A percentile compares a stretch with the other conserved stretches of the same genome.
phyloP scores from a whole-genome alignment of 2,888 invertebrate genomes.

The Invenusta paracnida region DNA sequence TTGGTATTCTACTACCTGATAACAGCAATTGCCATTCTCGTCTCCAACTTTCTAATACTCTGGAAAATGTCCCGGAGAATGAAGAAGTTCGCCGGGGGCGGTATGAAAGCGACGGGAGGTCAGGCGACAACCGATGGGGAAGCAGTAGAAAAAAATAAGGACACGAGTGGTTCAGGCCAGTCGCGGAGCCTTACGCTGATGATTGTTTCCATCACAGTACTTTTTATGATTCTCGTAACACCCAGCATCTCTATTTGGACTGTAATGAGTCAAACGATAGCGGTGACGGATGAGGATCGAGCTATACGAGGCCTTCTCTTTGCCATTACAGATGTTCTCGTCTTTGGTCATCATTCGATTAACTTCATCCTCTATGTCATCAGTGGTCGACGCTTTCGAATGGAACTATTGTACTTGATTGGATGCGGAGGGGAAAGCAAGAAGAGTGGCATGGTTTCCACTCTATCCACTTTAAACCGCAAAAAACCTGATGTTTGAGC shows the following conservation, averaged over 20 bases:
- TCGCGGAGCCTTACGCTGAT: not conserved
- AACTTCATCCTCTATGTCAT: conserved; percentile 25
- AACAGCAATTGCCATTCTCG: not conserved
- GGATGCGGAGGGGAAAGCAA: not conserved
- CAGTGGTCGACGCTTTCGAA: conserved; percentile 12
- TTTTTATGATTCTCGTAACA: not conserved
- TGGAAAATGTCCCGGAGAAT: not conserved
- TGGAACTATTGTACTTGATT: not conserved
- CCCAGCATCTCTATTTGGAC: not conserved
- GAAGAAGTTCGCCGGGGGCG: not conserved
- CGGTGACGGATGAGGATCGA: not conserved
- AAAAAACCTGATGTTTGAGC: too few species aligned
- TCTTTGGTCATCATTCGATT: not conserved
- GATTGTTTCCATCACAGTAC: not conserved
- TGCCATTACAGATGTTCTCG: conserved; percentile 5
- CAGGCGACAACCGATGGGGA: not conserved
- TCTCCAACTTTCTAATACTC: conserved; percentile 2
- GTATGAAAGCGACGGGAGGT: not conserved
- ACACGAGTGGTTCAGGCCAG: not conserved
- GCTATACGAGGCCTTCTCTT: not conserved
- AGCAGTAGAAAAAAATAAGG: not conserved
- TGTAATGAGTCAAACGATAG: too few species aligned
- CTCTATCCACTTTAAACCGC: not conserved
- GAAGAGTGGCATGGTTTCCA: not conserved
- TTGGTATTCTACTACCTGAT: conserved; percentile 1